Percentiles rank a stretch among this genome's conserved stretches.
Conservation (phyloP, 2,888 invertebrate genomes). For the Pterostichus madidus region DNA sequence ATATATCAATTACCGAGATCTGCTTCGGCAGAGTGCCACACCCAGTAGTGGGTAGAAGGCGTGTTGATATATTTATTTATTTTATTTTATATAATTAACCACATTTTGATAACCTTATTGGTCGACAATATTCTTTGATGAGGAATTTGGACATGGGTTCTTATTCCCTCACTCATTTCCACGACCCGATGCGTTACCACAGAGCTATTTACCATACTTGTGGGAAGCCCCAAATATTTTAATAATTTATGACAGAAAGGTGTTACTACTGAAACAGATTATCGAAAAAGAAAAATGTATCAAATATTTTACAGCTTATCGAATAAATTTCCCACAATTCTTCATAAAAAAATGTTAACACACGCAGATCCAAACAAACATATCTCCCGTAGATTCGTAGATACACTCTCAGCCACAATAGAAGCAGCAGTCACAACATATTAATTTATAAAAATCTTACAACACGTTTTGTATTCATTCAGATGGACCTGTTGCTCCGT, state of each 20-base stretch:
- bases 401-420: constrained; percentile 22
- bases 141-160: no score
- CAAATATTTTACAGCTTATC: constrained; percentile 40
- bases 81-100: no score
- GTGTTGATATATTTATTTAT: no score
- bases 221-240: no score
- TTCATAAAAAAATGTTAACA: constrained; percentile 47
- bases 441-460: constrained; percentile 46
- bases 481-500: constrained; percentile 4
- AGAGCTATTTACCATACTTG: no score
- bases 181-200: no score
- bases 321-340: constrained; percentile 26
- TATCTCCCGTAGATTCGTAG: constrained; percentile 38
- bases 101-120: no score
- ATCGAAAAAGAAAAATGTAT: constrained; percentile 42
- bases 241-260: constrained; percentile 26
- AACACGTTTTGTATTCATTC: constrained; percentile 36
- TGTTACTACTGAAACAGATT: constrained; percentile 27
- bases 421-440: constrained; percentile 24
- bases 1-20: no score
- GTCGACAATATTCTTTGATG: no score
- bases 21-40: no score
- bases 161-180: no score
- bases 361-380: constrained; percentile 25
- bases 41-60: no score